Evolutionary conservation across 2,113 vertebrate genomes (phyloP).

Genomic region (Phalacrocorax aristotelis): DNA sequence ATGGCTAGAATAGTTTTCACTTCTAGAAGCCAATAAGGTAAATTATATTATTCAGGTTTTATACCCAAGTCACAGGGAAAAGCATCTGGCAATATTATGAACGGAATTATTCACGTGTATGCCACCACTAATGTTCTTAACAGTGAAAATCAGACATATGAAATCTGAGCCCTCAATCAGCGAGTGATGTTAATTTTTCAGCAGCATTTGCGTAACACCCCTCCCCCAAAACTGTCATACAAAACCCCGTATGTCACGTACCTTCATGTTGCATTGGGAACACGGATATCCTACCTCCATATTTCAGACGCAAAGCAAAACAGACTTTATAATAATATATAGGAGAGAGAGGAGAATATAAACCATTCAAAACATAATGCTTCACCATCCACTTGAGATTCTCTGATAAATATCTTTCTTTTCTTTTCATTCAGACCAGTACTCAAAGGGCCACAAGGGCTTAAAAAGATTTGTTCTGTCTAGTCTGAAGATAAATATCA

Average conservation of each 20-base stretch:
- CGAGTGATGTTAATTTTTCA: neutral
- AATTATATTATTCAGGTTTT: neutral
- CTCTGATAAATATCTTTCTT: neutral
- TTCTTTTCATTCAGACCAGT: neutral
- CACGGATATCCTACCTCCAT: neutral
- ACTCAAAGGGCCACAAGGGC: neutral
- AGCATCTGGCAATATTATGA: neutral
- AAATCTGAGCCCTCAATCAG: neutral
- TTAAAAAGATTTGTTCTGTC: slow-evolving; percentile 17
- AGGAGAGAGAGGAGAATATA: neutral
- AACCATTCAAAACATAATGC: neutral
- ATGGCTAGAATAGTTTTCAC: neutral
- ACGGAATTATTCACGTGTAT: neutral
- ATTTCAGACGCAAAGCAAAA: neutral
- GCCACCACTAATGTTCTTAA: neutral
- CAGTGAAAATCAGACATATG: neutral
- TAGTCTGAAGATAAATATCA: neutral
- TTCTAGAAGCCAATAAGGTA: neutral
- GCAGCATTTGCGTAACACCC: neutral
- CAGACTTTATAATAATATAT: neutral
- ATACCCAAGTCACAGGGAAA: neutral
- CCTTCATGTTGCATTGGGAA: neutral
- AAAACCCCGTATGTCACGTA: neutral
- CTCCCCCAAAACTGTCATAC: neutral
- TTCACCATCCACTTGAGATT: neutral